A percentile compares a stretch with the other conserved stretches of the same genome.
These are phyloP conservation scores for Bergia sp. DNA, from an alignment of 92 coral and sea anemone genomes.

Conservation along the genomic window DNA sequence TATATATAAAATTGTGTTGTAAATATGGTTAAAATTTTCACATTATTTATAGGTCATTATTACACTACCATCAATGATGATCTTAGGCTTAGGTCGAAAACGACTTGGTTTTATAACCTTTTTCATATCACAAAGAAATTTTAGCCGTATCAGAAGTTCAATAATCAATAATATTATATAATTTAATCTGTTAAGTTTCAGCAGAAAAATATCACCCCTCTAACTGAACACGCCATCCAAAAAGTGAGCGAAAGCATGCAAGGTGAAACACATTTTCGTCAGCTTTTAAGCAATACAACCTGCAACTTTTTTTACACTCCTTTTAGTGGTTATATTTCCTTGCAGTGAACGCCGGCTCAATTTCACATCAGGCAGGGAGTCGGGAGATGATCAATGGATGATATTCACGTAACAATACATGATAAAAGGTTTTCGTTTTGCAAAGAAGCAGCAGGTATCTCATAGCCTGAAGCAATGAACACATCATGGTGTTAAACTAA, in stretches of 20 bases:
- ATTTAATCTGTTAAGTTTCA: too few species aligned
- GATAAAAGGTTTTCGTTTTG: neutral
- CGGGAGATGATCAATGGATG: neutral
- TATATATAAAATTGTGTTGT: too few species aligned
- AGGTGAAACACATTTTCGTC: neutral
- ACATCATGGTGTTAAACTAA: neutral
- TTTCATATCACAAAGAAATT: too few species aligned
- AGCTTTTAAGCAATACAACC: neutral
- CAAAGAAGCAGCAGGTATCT: neutral
- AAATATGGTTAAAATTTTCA: too few species aligned
- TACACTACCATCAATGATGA: too few species aligned
- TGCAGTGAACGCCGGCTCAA: neutral
- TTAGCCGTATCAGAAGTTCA: too few species aligned
- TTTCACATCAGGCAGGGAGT: neutral
- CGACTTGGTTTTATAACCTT: too few species aligned
- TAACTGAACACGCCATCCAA: too few species aligned
- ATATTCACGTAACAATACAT: neutral
- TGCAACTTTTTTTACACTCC: neutral
- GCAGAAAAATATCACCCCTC: neutral
- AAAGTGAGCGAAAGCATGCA: neutral
- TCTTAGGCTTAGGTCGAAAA: too few species aligned
- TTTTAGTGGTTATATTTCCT: neutral
- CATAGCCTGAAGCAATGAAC: neutral
- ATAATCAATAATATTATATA: too few species aligned
- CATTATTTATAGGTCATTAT: too few species aligned